These are phyloP conservation scores for Heliconius eleuchia DNA, from an alignment of 1,140 invertebrate genomes.

Conservation along the genomic window DNA sequence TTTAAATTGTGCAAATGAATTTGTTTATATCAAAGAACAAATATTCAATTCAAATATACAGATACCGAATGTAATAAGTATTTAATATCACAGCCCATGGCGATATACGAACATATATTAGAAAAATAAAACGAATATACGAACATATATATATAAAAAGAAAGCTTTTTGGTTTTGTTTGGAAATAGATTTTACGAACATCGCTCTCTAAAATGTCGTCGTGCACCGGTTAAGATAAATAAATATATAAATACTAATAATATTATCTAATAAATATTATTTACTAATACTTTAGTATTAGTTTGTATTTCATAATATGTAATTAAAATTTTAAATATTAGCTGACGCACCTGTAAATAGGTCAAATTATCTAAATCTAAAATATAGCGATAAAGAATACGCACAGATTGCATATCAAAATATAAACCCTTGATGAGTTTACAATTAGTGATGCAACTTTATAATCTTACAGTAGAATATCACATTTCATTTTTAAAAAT, in stretches of 20 bases:
- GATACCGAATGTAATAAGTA: background rate
- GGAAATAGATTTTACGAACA: background rate
- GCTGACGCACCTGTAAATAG: background rate
- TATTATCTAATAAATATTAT: no score
- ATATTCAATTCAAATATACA: background rate
- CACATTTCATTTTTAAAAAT: no score
- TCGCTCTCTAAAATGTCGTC: no score
- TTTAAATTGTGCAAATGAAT: no score
- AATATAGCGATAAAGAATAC: background rate
- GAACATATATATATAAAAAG: no score
- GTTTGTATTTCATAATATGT: no score
- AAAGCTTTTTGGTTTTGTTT: background rate
- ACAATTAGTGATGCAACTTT: slow-evolving; percentile 9
- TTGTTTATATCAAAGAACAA: background rate
- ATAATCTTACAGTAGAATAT: background rate
- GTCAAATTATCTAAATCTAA: background rate
- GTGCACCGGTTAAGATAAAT: no score
- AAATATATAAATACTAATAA: no score
- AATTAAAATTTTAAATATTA: no score
- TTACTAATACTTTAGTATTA: no score
- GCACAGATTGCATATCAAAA: background rate
- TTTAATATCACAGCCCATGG: slow-evolving; percentile 1
- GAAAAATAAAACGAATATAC: no score
- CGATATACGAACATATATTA: background rate
- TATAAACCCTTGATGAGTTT: background rate